A percentile compares a stretch with the other conserved stretches of the same genome.
These are phyloP conservation scores for Nineta flava DNA, from an alignment of 2,888 invertebrate species.

Conservation along the genomic window DNA sequence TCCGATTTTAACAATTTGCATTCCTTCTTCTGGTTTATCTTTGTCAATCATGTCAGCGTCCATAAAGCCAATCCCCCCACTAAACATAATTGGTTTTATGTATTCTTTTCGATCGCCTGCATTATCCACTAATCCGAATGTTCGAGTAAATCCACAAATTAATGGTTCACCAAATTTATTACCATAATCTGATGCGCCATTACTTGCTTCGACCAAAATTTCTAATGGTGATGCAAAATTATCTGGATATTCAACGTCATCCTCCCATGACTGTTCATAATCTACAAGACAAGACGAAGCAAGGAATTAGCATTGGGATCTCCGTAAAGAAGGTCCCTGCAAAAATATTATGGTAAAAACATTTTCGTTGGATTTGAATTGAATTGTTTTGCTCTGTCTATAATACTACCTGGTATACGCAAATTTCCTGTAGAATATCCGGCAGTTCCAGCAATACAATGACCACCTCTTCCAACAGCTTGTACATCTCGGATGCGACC, in stretches of 20 bases:
- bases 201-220: slow-evolving; percentile 87
- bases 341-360: too few species aligned
- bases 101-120: slow-evolving; percentile 67
- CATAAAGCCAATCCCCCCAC: slow-evolving; percentile 87
- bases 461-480: slow-evolving; percentile 84
- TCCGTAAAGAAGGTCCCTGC: too few species aligned
- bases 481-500: slow-evolving; percentile 92
- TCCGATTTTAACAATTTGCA: slow-evolving; percentile 87
- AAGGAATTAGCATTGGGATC: too few species aligned
- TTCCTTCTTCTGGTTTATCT: slow-evolving; percentile 59
- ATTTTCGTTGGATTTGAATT: too few species aligned
- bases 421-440: slow-evolving; percentile 94
- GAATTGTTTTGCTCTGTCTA: too few species aligned
- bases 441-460: slow-evolving; percentile 89
- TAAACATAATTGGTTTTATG: slow-evolving; percentile 98
- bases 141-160: slow-evolving; percentile 76
- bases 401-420: slow-evolving; percentile 65
- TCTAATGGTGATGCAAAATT: slow-evolving; percentile 85
- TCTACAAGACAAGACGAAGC: slow-evolving; percentile 30
- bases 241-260: slow-evolving; percentile 54
- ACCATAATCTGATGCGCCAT: slow-evolving; percentile 97
- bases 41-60: slow-evolving; percentile 70
- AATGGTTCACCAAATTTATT: slow-evolving; percentile 98
- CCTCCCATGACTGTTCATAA: slow-evolving; percentile 80
- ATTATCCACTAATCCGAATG: slow-evolving; percentile 64